Evolutionary conservation across 1,140 invertebrate genomes (phyloP).

Genomic region (Caenorhabditis elegans): WBcel235 BX284605.5:5836501-5837000

Average conservation of each 20-base stretch:
- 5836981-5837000: not conserved
- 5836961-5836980: constrained; percentile 4
- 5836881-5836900: constrained; percentile 15
- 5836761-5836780: constrained; percentile 15
- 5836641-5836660: not conserved
- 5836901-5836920: constrained; percentile 25
- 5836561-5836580: constrained; percentile 3
- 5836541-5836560: constrained; percentile 27
- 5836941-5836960: constrained; percentile 22
- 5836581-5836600: not conserved
- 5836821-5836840: constrained; percentile 30
- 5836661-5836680: not conserved
- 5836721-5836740: constrained; percentile 24
- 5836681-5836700: constrained; percentile 7
- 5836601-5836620: constrained; percentile 5
- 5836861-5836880: not conserved
- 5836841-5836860: not conserved
- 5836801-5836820: constrained; percentile 25
- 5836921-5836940: not conserved
- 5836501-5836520: constrained; percentile 23
- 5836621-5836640: not conserved
- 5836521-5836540: constrained; percentile 14
- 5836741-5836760: constrained; percentile 17
- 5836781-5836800: not conserved
- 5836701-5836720: constrained; percentile 12